phyloP scores from a whole-genome alignment of 2,113 vertebrate species.

The Alethe diademata region DNA sequence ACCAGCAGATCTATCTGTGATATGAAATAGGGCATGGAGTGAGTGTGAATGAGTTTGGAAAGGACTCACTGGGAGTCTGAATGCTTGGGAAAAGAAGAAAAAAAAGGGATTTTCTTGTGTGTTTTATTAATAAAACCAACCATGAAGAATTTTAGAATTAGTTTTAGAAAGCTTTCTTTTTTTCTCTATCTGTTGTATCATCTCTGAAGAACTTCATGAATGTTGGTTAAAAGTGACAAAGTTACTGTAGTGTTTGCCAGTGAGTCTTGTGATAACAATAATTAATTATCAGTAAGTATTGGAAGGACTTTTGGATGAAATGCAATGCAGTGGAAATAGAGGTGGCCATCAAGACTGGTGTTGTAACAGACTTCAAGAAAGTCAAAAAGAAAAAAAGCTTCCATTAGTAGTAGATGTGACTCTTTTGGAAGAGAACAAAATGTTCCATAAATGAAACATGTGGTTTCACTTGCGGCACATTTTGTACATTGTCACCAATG shows the following conservation, averaged over 20 bases:
- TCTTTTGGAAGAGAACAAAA: constrained; percentile 50
- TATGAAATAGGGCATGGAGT: background rate
- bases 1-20: background rate
- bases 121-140: background rate
- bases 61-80: background rate
- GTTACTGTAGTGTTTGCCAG: background rate
- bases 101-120: background rate
- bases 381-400: background rate
- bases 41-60: background rate
- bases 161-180: background rate
- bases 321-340: background rate
- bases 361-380: background rate
- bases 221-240: background rate
- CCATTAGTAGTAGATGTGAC: constrained; percentile 37
- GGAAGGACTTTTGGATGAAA: background rate
- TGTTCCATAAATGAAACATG: constrained; percentile 58
- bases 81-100: background rate
- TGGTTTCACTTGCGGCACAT: constrained; percentile 61
- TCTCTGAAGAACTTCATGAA: background rate
- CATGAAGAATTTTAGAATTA: background rate
- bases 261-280: background rate
- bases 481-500: constrained; percentile 64
- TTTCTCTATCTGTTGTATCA: background rate
- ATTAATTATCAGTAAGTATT: background rate
- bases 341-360: background rate